phyloP scores from a whole-genome alignment of 1,140 invertebrate species.

The Drosophila pruinosa region DNA sequence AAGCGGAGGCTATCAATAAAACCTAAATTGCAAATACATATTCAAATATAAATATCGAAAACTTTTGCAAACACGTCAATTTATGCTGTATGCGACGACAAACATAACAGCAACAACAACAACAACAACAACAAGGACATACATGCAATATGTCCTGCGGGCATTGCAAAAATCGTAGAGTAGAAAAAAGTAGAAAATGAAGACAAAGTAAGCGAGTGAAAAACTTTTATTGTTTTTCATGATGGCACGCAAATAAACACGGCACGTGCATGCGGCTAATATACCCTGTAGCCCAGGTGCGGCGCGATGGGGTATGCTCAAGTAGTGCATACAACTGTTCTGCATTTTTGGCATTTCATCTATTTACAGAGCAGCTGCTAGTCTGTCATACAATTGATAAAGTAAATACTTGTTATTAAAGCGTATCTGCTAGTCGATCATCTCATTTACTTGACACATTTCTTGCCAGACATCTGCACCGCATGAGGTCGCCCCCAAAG shows the following conservation, averaged over 20 bases:
- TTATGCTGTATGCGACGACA: constrained; percentile 38
- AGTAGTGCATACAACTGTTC: not conserved
- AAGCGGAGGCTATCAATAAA: constrained; percentile 54
- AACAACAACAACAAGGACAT: constrained; percentile 2
- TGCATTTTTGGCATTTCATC: not conserved
- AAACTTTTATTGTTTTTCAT: constrained; percentile 24
- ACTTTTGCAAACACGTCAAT: constrained; percentile 62
- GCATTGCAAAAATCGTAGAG: not conserved
- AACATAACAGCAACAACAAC: constrained; percentile 6
- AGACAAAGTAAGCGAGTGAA: not conserved
- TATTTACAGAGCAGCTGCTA: too few relatives aligned
- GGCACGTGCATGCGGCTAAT: not conserved
- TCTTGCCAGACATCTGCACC: constrained; percentile 41
- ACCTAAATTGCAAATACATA: constrained; percentile 68
- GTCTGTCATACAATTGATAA: too few relatives aligned
- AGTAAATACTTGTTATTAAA: not conserved
- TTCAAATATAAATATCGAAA: constrained; percentile 54
- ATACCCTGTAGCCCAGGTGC: not conserved
- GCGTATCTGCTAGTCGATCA: not conserved
- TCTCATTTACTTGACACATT: not conserved
- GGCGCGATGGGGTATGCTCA: not conserved
- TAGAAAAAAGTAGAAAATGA: not conserved
- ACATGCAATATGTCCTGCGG: constrained; percentile 40
- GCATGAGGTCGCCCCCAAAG: not conserved
- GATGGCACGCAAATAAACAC: constrained; percentile 13